A percentile compares a stretch with the other conserved stretches of the same genome.
These are phyloP conservation scores for Eumerus sabulonum DNA, from an alignment of 2,888 invertebrate species.

Conservation along the genomic window DNA sequence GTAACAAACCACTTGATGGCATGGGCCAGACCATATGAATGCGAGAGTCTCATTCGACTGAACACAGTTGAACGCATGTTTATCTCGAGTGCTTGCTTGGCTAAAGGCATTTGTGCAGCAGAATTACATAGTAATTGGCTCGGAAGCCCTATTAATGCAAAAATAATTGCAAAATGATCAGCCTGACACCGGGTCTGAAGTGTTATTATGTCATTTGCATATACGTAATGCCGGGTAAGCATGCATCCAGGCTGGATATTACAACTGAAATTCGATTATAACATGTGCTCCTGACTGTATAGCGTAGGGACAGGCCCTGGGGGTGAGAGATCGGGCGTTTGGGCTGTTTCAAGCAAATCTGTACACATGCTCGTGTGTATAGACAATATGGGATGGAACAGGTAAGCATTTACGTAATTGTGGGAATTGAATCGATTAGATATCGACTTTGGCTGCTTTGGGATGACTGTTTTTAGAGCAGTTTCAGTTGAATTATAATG, in stretches of 20 bases:
- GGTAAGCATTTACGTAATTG: constrained; percentile 24
- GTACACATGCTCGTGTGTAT: no score
- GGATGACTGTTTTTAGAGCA: constrained; percentile 39
- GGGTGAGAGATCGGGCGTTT: background rate
- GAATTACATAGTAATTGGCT: constrained; percentile 35
- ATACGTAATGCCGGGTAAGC: constrained; percentile 1
- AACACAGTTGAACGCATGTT: no score
- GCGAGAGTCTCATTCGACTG: no score
- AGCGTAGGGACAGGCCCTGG: background rate
- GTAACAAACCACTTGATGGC: constrained; percentile 53
- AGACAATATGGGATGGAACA: background rate
- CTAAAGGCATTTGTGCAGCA: background rate
- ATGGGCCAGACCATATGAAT: background rate
- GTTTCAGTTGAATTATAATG: constrained; percentile 21
- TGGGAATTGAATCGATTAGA: constrained; percentile 45
- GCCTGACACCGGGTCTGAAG: constrained; percentile 44
- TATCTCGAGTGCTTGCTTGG: background rate
- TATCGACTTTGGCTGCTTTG: constrained; percentile 28
- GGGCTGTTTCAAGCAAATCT: no score
- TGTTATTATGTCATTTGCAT: constrained; percentile 61
- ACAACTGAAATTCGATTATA: constrained; percentile 18
- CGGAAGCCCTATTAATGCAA: constrained; percentile 37
- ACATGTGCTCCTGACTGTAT: constrained; percentile 8
- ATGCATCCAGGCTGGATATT: constrained; percentile 2
- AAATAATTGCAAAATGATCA: constrained; percentile 52